Base-by-base conservation (phyloP, 1,140 invertebrate species). In the Drosophila kurseongensis region DNA sequence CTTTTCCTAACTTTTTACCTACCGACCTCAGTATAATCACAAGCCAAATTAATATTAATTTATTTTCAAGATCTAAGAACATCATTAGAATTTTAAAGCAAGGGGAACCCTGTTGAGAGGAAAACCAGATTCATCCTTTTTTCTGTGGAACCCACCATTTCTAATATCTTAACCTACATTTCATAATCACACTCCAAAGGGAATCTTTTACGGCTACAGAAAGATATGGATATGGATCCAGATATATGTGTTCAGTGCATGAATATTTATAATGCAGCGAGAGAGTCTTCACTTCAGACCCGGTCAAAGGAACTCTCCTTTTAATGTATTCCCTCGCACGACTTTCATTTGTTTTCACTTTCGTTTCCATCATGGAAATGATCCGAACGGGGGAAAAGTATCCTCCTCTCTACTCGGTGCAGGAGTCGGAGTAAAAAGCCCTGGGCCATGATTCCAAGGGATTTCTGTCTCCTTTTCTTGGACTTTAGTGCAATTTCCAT, bases 321-420 rank as follows among this genome's bases (percentile, higher is more conserved):
- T 86, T 86, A 88, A 86, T 86, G 68, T 86, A 86, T 86, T 86
- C 83, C 51, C 65, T 79, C 62, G 75, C 83, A 86, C 79, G 80
- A 83, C 72, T 89, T 89, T 89, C 84, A 77, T 80, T 88, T 89
- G 72, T 89, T 79, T 71, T 83, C 83, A 89, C 83, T 83, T 83
- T 71, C 65, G 36, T 42, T 71, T 75, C 72, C 44, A 44, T 72
- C 79, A 75, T 61, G 58, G 59, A 76, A 66, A 78, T 75, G 38
- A 59, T 66, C 52, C 60, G 65, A 85, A 67, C 50, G 44, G 44
- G 38, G 18, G 32, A 44, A 62, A 58, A 81, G 61, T 67, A 61
- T 68, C 41, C 36, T 14, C 41, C 36, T 3, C 62, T 32, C 12
- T n/a, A 14, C 10, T 40, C 40, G 52, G 18, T 50, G 45, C 36